Conservation (phyloP, 2,797 vertebrate species). For the Eremophila alpestris region DNA sequence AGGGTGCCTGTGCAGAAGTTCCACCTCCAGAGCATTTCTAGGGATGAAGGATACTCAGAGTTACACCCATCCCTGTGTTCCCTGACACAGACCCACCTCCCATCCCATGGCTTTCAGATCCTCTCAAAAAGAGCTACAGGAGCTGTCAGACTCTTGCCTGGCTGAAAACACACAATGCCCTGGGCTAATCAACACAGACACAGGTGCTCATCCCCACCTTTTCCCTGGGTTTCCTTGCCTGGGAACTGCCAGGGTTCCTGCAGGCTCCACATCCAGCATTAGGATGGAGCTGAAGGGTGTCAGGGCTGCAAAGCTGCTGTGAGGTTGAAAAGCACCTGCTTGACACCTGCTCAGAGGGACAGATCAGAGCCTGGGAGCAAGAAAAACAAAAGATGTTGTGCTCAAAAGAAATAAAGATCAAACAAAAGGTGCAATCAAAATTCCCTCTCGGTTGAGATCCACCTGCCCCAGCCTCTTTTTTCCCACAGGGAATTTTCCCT, state of each 20-base stretch:
- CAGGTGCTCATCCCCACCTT: constrained; percentile 19
- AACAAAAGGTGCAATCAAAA: background rate
- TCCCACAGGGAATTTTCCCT: background rate
- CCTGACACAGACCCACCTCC: background rate
- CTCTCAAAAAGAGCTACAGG: background rate
- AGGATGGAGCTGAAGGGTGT: background rate
- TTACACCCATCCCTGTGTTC: background rate
- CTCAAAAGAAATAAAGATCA: constrained; percentile 21
- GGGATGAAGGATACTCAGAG: background rate
- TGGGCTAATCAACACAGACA: background rate
- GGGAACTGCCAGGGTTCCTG: background rate
- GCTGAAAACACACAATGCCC: background rate
- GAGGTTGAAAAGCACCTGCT: constrained; percentile 1
- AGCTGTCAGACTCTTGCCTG: background rate
- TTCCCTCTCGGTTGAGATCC: background rate
- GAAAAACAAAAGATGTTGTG: background rate
- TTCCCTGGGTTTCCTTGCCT: background rate
- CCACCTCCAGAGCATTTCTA: background rate
- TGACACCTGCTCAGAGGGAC: background rate
- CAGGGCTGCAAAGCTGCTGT: background rate
- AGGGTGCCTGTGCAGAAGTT: background rate
- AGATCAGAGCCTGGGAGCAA: background rate
- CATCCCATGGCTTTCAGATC: background rate
- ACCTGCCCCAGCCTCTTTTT: background rate
- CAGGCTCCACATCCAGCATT: background rate